Evolutionary conservation across 1,140 invertebrate species (phyloP).

Genomic region (Diabrotica undecimpunctata): DNA sequence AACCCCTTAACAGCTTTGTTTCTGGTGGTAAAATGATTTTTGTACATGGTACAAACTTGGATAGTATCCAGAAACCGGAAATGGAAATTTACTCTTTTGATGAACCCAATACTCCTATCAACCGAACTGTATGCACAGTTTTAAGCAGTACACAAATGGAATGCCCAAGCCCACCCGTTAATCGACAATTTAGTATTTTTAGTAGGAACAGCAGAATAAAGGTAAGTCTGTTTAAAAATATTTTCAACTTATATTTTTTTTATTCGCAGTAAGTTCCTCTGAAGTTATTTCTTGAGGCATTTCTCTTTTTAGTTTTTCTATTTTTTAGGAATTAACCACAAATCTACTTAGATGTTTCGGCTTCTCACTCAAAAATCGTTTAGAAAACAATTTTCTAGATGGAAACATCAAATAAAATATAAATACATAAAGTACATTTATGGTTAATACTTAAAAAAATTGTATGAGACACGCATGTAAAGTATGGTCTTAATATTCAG

Average conservation of each 20-base stretch:
- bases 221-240: constrained; percentile 21
- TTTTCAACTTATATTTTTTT: neutral
- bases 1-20: constrained; percentile 80
- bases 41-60: constrained; percentile 86
- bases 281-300: too few species aligned
- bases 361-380: too few species aligned
- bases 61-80: constrained; percentile 86
- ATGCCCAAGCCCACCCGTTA: constrained; percentile 87
- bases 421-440: too few species aligned
- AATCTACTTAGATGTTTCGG: too few species aligned
- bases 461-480: too few species aligned
- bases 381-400: too few species aligned
- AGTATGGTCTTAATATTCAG: too few species aligned
- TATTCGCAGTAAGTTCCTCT: too few species aligned
- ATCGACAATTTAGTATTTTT: constrained; percentile 47
- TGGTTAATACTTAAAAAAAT: too few species aligned
- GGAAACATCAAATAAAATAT: too few species aligned
- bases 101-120: constrained; percentile 63
- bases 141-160: constrained; percentile 89
- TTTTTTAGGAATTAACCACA: too few species aligned
- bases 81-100: constrained; percentile 77
- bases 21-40: constrained; percentile 92
- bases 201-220: constrained; percentile 41
- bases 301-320: too few species aligned
- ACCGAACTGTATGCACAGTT: constrained; percentile 80